A percentile compares a stretch with the other conserved stretches of the same genome.
Conservation (phyloP, 53 echinoderm and acorn worm genomes). For the Stichopus horrens region DNA sequence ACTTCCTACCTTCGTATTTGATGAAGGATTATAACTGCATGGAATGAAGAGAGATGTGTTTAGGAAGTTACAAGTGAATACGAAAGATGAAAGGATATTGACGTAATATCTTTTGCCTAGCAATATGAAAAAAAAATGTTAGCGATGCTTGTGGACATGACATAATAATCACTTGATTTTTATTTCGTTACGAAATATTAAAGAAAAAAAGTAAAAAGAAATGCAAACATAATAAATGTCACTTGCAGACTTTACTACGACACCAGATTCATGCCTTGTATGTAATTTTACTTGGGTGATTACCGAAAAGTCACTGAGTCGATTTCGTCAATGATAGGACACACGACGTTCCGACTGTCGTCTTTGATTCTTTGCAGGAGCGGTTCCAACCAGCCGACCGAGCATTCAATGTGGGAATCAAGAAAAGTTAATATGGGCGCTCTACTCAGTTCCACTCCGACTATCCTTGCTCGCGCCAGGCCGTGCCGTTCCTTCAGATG, state of each 20-base stretch:
- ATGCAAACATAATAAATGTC: no score
- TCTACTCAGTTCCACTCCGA: slow-evolving; percentile 70
- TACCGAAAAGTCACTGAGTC: slow-evolving; percentile 74
- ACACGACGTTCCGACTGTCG: slow-evolving; percentile 67
- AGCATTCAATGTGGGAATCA: slow-evolving; percentile 92
- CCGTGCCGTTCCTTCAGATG: slow-evolving; percentile 76
- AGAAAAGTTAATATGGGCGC: slow-evolving; percentile 80
- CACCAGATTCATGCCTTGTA: no score
- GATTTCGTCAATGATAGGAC: slow-evolving; percentile 80
- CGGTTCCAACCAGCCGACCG: slow-evolving; percentile 95
- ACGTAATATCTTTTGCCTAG: no score
- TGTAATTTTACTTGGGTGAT: no score
- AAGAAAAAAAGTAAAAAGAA: no score
- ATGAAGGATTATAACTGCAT: not conserved
- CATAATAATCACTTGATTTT: no score
- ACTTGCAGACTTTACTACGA: no score
- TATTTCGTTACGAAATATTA: no score
- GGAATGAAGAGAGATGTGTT: not conserved
- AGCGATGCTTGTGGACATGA: no score
- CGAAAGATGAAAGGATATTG: no score
- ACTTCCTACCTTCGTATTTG: slow-evolving; percentile 56
- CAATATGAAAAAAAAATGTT: no score
- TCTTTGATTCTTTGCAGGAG: slow-evolving; percentile 79
- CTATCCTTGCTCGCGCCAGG: slow-evolving; percentile 77
- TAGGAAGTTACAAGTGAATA: no score